Base-by-base conservation (phyloP, 2,888 invertebrate species). In the Ctena decussata region DNA sequence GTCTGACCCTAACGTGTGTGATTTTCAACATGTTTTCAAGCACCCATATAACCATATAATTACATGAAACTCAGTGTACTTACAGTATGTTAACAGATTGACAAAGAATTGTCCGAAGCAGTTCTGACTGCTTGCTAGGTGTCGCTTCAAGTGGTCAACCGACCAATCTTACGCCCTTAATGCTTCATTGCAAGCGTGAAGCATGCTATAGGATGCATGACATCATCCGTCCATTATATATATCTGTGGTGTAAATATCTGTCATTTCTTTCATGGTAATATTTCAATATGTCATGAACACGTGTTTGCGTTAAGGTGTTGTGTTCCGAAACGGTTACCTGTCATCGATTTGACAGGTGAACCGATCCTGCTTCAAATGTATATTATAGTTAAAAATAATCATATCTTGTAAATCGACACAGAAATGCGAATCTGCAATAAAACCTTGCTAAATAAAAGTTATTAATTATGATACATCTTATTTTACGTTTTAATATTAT, bases 251-350 rank as follows among this genome's bases (percentile, higher is more conserved):
- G 80, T 86, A 71, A 46, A 65, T 75, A 77, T 69, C 80, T 80
- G 80, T 80, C 82, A 77, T 73, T 79, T 77, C 77, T 70, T 46
- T 77, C 74, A 60, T 39, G 46, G 21, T 80, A 73, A 87, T 87
- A 85, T 83, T 87, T 87, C 76, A 87, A 57, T 30, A 53, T 85
- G 87, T 87, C 87, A 87, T 53, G 69, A 80, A 78, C 85, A 87
- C 87, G 87, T 85, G 87, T 85, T 83, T 74, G 82, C 76, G 82
- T 78, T 65, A 78, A 87, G 87, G 87, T 83, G 87, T 87, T 82
- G 77, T 85, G 81, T 83, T 85, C 72, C 24, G 72, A 72, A 21
- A 15, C 30, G 41, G 41, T 27, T 74, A 82, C 46, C 76, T 85
- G 85, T 85, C 85, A 85, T 39, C 73, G 5, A 37, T 57, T 32